phyloP scores from a whole-genome alignment of 2,888 invertebrate genomes.

The Gryllus longicercus region DNA sequence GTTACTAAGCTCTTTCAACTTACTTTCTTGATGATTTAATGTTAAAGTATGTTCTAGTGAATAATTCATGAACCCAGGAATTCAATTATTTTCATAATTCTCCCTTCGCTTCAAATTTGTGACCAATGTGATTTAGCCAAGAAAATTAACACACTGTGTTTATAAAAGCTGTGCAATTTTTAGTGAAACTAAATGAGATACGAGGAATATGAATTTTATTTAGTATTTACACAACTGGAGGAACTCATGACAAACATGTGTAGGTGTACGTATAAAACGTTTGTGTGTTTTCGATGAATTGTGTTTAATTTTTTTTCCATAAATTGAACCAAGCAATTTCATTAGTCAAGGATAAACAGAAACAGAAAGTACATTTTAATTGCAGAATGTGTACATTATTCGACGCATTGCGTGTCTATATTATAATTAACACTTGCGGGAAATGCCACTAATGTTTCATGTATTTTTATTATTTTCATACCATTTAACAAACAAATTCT shows the following conservation, averaged over 20 bases:
- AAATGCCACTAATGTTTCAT: conserved; percentile 8
- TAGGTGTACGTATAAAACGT: neutral
- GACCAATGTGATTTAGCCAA: too few relatives aligned
- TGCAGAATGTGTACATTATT: conserved; percentile 17
- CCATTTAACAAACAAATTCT: neutral
- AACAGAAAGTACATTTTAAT: neutral
- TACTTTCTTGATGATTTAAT: too few relatives aligned
- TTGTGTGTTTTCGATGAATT: neutral
- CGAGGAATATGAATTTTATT: neutral
- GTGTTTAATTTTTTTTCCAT: neutral
- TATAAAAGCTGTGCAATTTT: too few relatives aligned
- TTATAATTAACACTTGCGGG: neutral
- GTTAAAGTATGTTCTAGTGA: too few relatives aligned
- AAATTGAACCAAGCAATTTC: neutral
- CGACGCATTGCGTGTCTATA: neutral
- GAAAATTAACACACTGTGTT: too few relatives aligned
- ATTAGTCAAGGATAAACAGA: conserved; percentile 1
- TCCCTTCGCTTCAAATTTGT: too few relatives aligned
- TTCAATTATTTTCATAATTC: too few relatives aligned
- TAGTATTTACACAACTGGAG: neutral
- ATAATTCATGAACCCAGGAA: too few relatives aligned
- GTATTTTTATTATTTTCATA: conserved; percentile 10
- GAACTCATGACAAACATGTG: neutral
- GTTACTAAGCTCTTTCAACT: too few relatives aligned
- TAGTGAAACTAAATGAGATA: too few relatives aligned